phyloP scores from a whole-genome alignment of 2,797 vertebrate species.

The Catamblyrhynchus diadema region DNA sequence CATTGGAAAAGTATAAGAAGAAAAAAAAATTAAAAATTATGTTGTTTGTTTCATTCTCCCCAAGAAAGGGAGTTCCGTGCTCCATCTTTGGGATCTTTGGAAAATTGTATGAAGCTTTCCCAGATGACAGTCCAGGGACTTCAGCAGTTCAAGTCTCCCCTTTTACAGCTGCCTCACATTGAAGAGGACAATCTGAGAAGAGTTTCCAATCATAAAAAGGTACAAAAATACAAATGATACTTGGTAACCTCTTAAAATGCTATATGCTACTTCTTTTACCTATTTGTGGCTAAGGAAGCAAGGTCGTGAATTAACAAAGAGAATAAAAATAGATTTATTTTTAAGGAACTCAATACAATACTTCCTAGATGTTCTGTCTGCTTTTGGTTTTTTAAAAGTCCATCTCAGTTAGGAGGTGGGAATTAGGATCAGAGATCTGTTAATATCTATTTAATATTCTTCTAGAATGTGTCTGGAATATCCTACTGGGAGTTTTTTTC shows the following conservation, averaged over 20 bases:
- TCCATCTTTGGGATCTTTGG: constrained; percentile 92
- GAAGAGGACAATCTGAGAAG: constrained; percentile 96
- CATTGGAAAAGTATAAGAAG: background rate
- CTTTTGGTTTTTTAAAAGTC: constrained; percentile 19
- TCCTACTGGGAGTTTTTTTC: background rate
- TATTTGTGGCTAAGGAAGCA: background rate
- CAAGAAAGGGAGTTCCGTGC: constrained; percentile 89
- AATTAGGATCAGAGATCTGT: background rate
- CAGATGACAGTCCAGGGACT: constrained; percentile 98
- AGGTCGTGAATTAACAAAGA: background rate
- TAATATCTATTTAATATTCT: background rate
- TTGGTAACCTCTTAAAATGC: background rate
- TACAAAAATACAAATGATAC: constrained; percentile 43
- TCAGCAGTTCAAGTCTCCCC: constrained; percentile 94
- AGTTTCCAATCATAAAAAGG: constrained; percentile 93
- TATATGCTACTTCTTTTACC: background rate
- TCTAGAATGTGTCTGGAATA: background rate
- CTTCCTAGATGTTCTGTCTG: background rate
- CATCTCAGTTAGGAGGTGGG: background rate
- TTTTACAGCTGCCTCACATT: constrained; percentile 95
- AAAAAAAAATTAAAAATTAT: constrained; percentile 20
- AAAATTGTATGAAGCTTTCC: constrained; percentile 98
- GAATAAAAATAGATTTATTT: background rate
- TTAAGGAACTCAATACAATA: background rate
- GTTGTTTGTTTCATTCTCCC: constrained; percentile 56